Conservation (phyloP, 2,113 vertebrate genomes). For the Telmatochromis sp. region DNA sequence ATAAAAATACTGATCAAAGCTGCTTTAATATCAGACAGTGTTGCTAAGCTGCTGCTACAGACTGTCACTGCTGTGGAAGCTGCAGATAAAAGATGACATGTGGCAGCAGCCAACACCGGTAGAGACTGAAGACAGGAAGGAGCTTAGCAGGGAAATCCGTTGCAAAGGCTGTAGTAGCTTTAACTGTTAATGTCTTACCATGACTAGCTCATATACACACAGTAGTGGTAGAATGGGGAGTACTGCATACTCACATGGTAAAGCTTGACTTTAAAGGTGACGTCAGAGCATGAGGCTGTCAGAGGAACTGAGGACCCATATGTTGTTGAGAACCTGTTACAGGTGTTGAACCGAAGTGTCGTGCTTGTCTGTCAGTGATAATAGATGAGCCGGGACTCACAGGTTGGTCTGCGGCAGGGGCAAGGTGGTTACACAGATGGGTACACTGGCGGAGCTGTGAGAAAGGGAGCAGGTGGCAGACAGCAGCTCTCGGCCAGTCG, state of each 20-base stretch:
- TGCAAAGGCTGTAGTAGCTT: neutral
- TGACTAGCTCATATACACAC: neutral
- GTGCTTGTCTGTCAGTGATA: slow-evolving; percentile 36
- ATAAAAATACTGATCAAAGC: neutral
- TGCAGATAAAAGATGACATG: neutral
- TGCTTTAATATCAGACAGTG: neutral
- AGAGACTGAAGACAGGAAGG: neutral
- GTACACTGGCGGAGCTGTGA: neutral
- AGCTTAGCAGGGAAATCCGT: neutral
- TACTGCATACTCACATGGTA: neutral
- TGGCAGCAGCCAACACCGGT: neutral
- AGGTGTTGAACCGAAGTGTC: neutral
- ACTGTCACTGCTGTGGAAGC: neutral
- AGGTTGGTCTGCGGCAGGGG: neutral
- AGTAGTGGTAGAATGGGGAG: neutral
- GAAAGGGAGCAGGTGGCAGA: slow-evolving; percentile 36
- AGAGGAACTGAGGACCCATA: slow-evolving; percentile 1
- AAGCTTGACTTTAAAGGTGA: neutral
- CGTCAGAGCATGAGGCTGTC: neutral
- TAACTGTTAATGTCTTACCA: neutral
- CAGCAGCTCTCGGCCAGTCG: neutral
- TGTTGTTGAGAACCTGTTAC: slow-evolving; percentile 29
- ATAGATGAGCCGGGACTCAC: slow-evolving; percentile 8
- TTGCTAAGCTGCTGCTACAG: neutral
- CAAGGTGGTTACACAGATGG: neutral